These are phyloP conservation scores for Polylopha cassiicola DNA, from an alignment of 2,888 invertebrate genomes.

Conservation along the genomic window DNA sequence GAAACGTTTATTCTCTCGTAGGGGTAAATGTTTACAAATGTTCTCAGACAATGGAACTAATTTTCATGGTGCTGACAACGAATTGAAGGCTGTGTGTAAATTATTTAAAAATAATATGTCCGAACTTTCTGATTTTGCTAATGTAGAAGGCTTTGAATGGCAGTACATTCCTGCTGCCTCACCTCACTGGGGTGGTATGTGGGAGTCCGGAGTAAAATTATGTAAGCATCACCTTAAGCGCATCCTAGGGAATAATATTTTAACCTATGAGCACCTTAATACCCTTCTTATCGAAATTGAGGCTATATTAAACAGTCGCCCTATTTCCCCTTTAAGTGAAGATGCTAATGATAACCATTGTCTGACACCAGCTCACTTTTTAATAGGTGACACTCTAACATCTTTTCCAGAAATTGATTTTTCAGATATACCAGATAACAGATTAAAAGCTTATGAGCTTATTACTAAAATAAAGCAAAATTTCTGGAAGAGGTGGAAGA, in stretches of 20 bases:
- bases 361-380: conserved; percentile 22
- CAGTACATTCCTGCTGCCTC: not conserved
- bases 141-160: conserved; percentile 1
- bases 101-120: not conserved
- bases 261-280: conserved; percentile 23
- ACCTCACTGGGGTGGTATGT: conserved; percentile 1
- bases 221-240: conserved; percentile 17
- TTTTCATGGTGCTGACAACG: not conserved
- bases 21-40: not conserved
- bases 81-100: not conserved
- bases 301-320: conserved; percentile 24
- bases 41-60: conserved; percentile 4
- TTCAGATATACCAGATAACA: not conserved
- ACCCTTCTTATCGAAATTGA: conserved; percentile 25
- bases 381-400: conserved; percentile 9
- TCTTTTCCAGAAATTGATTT: not conserved
- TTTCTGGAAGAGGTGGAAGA: conserved; percentile 21
- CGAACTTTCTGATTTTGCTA: not conserved
- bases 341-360: conserved; percentile 20
- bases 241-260: conserved; percentile 14
- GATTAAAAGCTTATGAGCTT: conserved; percentile 4
- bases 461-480: conserved; percentile 11
- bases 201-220: conserved; percentile 15
- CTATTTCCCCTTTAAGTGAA: conserved; percentile 22
- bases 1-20: not conserved